Conservation (phyloP, 2,888 invertebrate species). For the Andrena bucephala region DNA sequence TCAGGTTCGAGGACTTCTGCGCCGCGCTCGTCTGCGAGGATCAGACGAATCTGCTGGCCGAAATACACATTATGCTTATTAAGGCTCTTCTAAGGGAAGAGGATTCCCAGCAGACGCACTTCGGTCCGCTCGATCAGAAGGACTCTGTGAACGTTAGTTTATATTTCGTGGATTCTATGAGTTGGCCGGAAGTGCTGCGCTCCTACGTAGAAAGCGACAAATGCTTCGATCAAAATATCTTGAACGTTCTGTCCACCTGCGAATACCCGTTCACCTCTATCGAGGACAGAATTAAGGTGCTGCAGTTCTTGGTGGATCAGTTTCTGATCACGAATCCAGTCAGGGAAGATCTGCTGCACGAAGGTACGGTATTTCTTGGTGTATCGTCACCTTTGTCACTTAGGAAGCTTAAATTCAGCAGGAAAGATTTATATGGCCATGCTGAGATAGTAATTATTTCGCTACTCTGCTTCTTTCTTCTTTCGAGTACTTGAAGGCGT, state of each 20-base stretch:
- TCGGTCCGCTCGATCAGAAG: slow-evolving; percentile 98
- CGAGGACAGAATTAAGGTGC: slow-evolving; percentile 91
- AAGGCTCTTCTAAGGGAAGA: slow-evolving; percentile 96
- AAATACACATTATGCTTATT: slow-evolving; percentile 97
- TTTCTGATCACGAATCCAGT: slow-evolving; percentile 97
- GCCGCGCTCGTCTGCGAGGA: slow-evolving; percentile 96
- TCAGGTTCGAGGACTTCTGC: slow-evolving; percentile 98
- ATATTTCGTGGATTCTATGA: slow-evolving; percentile 96
- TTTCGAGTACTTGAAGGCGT: neutral
- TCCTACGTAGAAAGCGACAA: slow-evolving; percentile 96
- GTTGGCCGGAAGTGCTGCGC: slow-evolving; percentile 97
- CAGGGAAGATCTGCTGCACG: slow-evolving; percentile 96
- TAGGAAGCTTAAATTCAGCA: slow-evolving; percentile 41
- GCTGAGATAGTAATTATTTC: slow-evolving; percentile 46
- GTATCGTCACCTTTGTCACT: slow-evolving; percentile 5
- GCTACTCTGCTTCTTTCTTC: neutral
- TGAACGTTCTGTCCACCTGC: slow-evolving; percentile 89
- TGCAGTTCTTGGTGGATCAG: slow-evolving; percentile 97
- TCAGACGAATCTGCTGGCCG: slow-evolving; percentile 95
- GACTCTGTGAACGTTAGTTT: slow-evolving; percentile 98
- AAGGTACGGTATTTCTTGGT: slow-evolving; percentile 87
- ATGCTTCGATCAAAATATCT: slow-evolving; percentile 90
- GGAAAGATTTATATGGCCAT: slow-evolving; percentile 55
- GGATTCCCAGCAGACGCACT: slow-evolving; percentile 97
- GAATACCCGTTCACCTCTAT: slow-evolving; percentile 96